Conservation (phyloP, 1,140 invertebrate genomes). For the Neoseiulus cucumeris region DNA sequence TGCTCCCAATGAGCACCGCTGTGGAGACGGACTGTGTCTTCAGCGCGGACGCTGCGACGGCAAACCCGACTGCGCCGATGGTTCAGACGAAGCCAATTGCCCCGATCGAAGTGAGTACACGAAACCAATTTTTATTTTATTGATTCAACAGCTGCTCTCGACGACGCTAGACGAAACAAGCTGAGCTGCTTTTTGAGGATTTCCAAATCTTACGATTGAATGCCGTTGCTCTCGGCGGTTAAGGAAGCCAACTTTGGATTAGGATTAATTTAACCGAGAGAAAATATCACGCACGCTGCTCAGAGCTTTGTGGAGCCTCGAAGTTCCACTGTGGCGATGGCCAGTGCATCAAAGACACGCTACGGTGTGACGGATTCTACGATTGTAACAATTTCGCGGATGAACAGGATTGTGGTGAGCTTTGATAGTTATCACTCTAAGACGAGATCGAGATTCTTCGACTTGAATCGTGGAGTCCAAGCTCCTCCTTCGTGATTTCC, state of each 20-base stretch:
- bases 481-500: no score
- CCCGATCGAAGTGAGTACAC: conserved; percentile 11
- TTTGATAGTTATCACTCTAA: no score
- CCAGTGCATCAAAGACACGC: conserved; percentile 27
- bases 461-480: no score
- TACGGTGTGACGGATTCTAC: conserved; percentile 30
- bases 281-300: neutral
- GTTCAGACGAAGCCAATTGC: conserved; percentile 47
- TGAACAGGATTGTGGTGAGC: conserved; percentile 18
- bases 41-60: conserved; percentile 43
- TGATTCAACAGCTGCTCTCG: no score
- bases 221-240: no score
- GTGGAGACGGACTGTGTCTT: conserved; percentile 31
- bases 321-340: conserved; percentile 29
- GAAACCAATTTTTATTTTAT: no score
- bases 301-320: conserved; percentile 2
- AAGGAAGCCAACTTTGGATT: no score
- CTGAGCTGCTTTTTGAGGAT: no score
- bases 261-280: neutral
- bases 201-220: no score
- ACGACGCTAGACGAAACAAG: no score
- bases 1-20: conserved; percentile 22
- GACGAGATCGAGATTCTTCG: no score
- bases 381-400: conserved; percentile 27
- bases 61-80: conserved; percentile 43